phyloP scores from a whole-genome alignment of 2,888 invertebrate species.

The Rotaria macrura region DNA sequence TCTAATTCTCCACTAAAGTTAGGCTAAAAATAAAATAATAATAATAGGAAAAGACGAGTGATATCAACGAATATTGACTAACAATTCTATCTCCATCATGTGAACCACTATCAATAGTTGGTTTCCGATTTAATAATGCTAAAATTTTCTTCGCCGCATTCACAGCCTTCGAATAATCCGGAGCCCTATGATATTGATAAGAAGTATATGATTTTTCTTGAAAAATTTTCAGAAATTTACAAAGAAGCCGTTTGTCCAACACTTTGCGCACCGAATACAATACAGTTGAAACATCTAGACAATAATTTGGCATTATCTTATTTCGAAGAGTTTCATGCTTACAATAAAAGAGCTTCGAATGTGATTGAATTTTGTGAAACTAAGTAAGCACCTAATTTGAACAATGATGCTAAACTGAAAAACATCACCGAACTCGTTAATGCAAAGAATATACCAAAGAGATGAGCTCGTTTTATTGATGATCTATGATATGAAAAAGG shows the following conservation, averaged over 20 bases:
- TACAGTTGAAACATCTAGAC: slow-evolving; percentile 20
- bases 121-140: slow-evolving; percentile 40
- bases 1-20: slow-evolving; percentile 38
- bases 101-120: slow-evolving; percentile 40
- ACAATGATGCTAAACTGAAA: slow-evolving; percentile 24
- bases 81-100: slow-evolving; percentile 36
- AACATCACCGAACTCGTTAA: slow-evolving; percentile 23
- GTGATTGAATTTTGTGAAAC: background rate
- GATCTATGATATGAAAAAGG: slow-evolving; percentile 4
- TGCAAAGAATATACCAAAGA: slow-evolving; percentile 21
- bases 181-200: slow-evolving; percentile 37
- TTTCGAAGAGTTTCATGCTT: background rate
- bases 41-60: background rate
- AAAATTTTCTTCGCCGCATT: slow-evolving; percentile 43
- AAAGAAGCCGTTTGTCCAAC: slow-evolving; percentile 36
- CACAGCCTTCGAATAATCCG: slow-evolving; percentile 44
- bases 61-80: background rate
- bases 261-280: slow-evolving; percentile 30
- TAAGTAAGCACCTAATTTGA: slow-evolving; percentile 21
- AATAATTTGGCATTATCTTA: background rate
- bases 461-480: slow-evolving; percentile 22
- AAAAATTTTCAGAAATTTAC: slow-evolving; percentile 40
- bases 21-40: background rate
- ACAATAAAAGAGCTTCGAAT: background rate
- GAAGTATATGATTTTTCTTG: background rate